Conservation (phyloP, 1,140 invertebrate genomes). For the Pissodes strobi region DNA sequence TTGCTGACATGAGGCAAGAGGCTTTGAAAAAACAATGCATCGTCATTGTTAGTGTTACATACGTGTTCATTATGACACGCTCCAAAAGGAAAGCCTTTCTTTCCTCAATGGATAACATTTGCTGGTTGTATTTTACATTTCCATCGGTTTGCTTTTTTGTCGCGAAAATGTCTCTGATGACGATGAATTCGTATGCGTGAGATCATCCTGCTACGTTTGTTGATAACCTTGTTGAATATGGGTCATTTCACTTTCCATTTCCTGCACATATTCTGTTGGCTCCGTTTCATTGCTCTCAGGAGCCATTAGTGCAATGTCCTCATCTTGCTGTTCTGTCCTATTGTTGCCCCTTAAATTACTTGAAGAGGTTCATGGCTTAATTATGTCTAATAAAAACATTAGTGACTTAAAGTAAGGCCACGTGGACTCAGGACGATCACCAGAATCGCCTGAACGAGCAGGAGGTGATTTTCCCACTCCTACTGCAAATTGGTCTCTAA, state of each 20-base stretch:
- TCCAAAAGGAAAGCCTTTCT: background rate
- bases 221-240: background rate
- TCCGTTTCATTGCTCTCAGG: background rate
- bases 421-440: too few species aligned
- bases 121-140: background rate
- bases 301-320: background rate
- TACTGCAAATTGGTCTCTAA: too few species aligned
- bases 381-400: too few species aligned
- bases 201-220: background rate
- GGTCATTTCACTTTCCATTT: background rate
- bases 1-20: too few species aligned
- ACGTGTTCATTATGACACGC: background rate
- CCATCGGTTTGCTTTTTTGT: background rate
- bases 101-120: background rate
- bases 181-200: background rate
- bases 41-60: background rate
- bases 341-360: background rate
- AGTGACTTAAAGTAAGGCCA: background rate
- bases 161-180: background rate
- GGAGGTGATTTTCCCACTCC: too few species aligned
- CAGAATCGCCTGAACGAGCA: background rate
- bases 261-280: background rate
- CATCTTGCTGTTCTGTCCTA: too few species aligned
- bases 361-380: background rate
- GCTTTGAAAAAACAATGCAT: too few species aligned